Evolutionary conservation across 1,140 invertebrate genomes (phyloP).

Genomic region (Eriosoma lanigerum): DNA sequence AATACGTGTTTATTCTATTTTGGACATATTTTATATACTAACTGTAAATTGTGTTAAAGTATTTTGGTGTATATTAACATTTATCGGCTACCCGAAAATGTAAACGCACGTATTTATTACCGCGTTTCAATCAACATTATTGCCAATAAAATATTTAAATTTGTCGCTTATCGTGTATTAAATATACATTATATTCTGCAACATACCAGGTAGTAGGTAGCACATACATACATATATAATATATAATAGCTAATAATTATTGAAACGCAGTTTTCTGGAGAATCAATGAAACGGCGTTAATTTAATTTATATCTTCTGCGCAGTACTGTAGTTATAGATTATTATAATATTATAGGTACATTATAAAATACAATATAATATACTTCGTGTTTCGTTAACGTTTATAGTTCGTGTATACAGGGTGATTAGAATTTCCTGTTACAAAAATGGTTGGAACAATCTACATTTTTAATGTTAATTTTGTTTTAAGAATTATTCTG

Average conservation of each 20-base stretch:
- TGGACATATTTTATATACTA: neutral
- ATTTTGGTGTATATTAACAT: neutral
- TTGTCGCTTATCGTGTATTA: constrained; percentile 5
- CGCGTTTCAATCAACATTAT: neutral
- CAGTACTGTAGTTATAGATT: neutral
- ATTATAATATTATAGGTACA: too few species aligned
- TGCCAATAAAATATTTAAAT: constrained; percentile 26
- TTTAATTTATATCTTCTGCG: neutral
- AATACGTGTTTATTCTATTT: neutral
- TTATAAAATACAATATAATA: too few species aligned
- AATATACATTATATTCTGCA: neutral
- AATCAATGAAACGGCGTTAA: neutral
- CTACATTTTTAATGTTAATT: too few species aligned
- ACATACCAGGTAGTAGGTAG: too few species aligned
- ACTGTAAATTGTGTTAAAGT: constrained; percentile 31
- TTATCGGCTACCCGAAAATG: neutral
- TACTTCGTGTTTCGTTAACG: constrained; percentile 13
- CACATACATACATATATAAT: too few species aligned
- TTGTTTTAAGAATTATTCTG: too few species aligned
- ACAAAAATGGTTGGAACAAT: too few species aligned
- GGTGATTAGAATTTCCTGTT: too few species aligned
- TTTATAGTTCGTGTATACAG: constrained; percentile 1
- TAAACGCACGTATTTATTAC: neutral
- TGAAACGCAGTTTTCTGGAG: neutral
- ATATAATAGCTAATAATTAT: neutral